Evolutionary conservation across 2,888 invertebrate genomes (phyloP).

Genomic region (Micoletzkya japonica): DNA sequence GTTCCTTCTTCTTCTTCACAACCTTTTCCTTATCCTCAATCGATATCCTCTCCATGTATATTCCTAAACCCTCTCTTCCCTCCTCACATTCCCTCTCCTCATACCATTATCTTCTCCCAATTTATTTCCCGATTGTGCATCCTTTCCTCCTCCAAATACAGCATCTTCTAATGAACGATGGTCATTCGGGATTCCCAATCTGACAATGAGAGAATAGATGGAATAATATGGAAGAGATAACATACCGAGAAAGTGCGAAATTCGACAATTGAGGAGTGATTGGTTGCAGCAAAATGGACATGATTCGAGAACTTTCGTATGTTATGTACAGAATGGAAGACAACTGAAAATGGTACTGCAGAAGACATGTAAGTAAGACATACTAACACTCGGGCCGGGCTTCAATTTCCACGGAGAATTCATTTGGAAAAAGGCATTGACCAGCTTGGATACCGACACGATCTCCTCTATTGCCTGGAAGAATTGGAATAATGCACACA

Average conservation of each 20-base stretch:
- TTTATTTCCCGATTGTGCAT: constrained; percentile 28
- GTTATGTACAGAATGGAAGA: constrained; percentile 78
- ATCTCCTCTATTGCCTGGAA: constrained; percentile 78
- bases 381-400: constrained; percentile 71
- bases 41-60: neutral
- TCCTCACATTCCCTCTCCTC: neutral
- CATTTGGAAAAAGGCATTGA: constrained; percentile 84
- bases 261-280: constrained; percentile 78
- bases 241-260: constrained; percentile 70
- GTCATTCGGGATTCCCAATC: constrained; percentile 38
- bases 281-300: constrained; percentile 81
- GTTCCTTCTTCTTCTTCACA: neutral
- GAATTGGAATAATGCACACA: neutral
- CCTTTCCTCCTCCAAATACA: constrained; percentile 31
- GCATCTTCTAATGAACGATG: constrained; percentile 40
- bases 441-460: constrained; percentile 76
- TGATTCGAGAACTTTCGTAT: constrained; percentile 81
- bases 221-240: constrained; percentile 17
- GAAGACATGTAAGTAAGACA: neutral
- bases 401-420: constrained; percentile 85
- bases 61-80: neutral
- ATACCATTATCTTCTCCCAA: constrained; percentile 32
- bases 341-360: constrained; percentile 29
- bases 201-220: constrained; percentile 31
- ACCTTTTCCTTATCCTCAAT: neutral